Conservation (phyloP, 2,113 vertebrate genomes). For the Antechinus stuartii region DNA sequence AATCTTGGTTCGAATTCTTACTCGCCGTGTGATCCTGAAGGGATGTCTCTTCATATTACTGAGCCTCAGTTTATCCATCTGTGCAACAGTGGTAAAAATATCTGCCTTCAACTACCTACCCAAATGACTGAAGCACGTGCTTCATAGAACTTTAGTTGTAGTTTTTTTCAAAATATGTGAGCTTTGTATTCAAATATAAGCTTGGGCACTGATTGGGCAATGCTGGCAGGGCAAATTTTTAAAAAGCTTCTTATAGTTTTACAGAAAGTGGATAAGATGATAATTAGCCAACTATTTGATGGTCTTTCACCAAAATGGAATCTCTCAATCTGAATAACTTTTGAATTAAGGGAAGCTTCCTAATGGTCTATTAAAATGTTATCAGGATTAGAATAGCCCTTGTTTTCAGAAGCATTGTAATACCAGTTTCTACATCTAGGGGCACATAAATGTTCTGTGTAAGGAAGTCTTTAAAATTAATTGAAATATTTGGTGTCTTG, state of each 20-base stretch:
- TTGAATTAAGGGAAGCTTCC: slow-evolving; percentile 58
- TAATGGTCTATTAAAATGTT: slow-evolving; percentile 48
- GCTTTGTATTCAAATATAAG: neutral
- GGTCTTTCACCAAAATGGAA: slow-evolving; percentile 43
- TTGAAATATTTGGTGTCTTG: neutral
- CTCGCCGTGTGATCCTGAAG: neutral
- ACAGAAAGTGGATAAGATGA: slow-evolving; percentile 50
- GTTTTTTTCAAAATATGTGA: neutral
- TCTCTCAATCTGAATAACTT: slow-evolving; percentile 43
- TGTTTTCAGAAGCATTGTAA: slow-evolving; percentile 9
- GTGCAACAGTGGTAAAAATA: neutral
- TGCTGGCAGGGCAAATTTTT: slow-evolving; percentile 30
- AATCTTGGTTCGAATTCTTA: neutral
- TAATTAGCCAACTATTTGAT: slow-evolving; percentile 45
- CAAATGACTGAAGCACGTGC: neutral
- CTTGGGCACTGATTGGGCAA: slow-evolving; percentile 34
- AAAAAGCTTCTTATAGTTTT: slow-evolving; percentile 41
- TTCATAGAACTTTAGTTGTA: neutral
- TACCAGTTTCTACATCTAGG: slow-evolving; percentile 12
- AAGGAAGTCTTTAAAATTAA: slow-evolving; percentile 24
- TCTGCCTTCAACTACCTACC: neutral
- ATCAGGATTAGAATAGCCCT: slow-evolving; percentile 41
- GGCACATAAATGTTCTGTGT: slow-evolving; percentile 6
- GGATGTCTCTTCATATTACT: neutral
- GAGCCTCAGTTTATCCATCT: neutral